Conservation (phyloP, 1,140 invertebrate species). For the Megalonaias nervosa region DNA sequence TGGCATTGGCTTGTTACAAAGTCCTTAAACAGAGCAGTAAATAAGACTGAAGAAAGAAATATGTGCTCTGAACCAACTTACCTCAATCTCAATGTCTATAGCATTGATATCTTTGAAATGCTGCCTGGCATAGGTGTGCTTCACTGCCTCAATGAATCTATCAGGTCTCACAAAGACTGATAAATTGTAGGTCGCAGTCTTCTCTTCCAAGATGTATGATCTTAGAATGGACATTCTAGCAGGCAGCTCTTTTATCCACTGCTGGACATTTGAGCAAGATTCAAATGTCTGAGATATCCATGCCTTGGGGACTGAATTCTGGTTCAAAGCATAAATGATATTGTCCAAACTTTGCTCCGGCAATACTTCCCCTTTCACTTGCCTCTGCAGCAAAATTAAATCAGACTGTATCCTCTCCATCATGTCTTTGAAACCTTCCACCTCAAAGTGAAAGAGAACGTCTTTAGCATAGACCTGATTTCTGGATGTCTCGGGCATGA, state of each 20-base stretch:
- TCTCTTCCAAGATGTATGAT: slow-evolving; percentile 39
- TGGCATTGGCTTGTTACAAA: too few relatives aligned
- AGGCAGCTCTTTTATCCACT: slow-evolving; percentile 53
- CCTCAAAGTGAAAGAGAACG: slow-evolving; percentile 60
- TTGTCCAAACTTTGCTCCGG: slow-evolving; percentile 37
- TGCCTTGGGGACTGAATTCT: slow-evolving; percentile 49
- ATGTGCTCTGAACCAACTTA: slow-evolving; percentile 18
- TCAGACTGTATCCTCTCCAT: slow-evolving; percentile 51
- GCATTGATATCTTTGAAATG: slow-evolving; percentile 61
- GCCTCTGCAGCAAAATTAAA: slow-evolving; percentile 45
- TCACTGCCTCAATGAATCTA: slow-evolving; percentile 59
- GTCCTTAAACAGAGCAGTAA: too few relatives aligned
- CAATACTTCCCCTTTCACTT: slow-evolving; percentile 48
- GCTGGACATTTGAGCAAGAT: slow-evolving; percentile 42
- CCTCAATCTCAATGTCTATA: slow-evolving; percentile 59
- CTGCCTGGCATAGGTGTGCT: slow-evolving; percentile 61
- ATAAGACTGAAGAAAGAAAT: too few relatives aligned
- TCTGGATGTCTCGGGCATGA: slow-evolving; percentile 49
- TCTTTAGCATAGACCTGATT: slow-evolving; percentile 63
- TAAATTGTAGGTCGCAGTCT: slow-evolving; percentile 45
- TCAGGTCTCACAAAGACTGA: slow-evolving; percentile 63
- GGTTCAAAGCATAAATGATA: slow-evolving; percentile 49
- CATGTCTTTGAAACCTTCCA: slow-evolving; percentile 48
- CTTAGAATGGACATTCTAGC: slow-evolving; percentile 39
- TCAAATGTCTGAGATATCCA: slow-evolving; percentile 56